phyloP scores from a whole-genome alignment of 1,140 invertebrate species.

The Drosophila pandora region DNA sequence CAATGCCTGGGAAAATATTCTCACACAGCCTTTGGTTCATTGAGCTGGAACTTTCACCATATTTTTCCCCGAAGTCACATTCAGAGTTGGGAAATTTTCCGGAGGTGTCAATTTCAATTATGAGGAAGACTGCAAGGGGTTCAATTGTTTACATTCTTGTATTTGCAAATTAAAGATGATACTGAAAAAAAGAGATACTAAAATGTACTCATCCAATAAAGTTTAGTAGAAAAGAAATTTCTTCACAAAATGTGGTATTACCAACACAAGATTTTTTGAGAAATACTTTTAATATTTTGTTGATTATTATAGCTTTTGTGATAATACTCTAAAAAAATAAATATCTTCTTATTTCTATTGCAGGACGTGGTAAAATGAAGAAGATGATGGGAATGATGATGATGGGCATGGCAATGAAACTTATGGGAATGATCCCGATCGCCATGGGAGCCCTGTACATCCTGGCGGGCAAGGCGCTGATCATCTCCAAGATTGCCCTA shows the following conservation, averaged over 20 bases:
- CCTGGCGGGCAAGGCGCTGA: conserved; percentile 90
- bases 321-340: neutral
- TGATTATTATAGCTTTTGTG: neutral
- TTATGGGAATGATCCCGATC: conserved; percentile 89
- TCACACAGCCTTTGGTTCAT: conserved; percentile 57
- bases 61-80: conserved; percentile 11
- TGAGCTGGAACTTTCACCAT: conserved; percentile 63
- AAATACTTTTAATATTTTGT: too few species aligned
- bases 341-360: conserved; percentile 22
- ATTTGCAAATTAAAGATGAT: neutral
- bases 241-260: too few species aligned
- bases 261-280: too few species aligned
- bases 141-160: conserved; percentile 7
- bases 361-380: conserved; percentile 91
- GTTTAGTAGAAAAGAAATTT: too few species aligned
- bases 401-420: conserved; percentile 91
- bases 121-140: neutral
- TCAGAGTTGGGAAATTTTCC: conserved; percentile 19
- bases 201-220: too few species aligned
- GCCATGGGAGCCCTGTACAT: conserved; percentile 90
- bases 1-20: conserved; percentile 51
- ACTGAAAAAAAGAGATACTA: neutral
- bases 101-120: conserved; percentile 4
- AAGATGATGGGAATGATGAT: conserved; percentile 93
- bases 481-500: conserved; percentile 91